Conservation (phyloP, 1,140 invertebrate genomes). For the Geopemphigus sp. region DNA sequence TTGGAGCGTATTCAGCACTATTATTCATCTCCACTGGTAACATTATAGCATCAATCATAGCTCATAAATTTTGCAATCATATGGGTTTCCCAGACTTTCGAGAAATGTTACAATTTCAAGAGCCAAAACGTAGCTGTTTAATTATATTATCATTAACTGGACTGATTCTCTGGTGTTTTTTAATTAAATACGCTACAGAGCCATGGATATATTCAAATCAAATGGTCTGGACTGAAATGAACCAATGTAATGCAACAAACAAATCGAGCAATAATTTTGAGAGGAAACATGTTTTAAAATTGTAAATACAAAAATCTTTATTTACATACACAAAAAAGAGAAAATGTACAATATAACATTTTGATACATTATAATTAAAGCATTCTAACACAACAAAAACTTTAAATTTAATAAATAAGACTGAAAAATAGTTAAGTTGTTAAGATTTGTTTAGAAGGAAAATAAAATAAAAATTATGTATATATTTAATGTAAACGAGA, state of each 20-base stretch:
- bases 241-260: conserved; percentile 31
- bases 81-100: conserved; percentile 91
- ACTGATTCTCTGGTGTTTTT: conserved; percentile 71
- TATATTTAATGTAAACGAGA: neutral
- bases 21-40: conserved; percentile 83
- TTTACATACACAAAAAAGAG: conserved; percentile 27
- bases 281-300: neutral
- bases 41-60: conserved; percentile 80
- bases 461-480: neutral
- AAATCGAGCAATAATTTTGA: conserved; percentile 13
- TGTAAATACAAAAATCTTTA: conserved; percentile 27
- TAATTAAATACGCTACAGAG: conserved; percentile 75
- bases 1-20: conserved; percentile 90
- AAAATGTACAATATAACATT: conserved; percentile 10
- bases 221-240: conserved; percentile 59
- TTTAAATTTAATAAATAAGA: conserved; percentile 5
- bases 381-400: neutral
- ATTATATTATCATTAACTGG: conserved; percentile 74
- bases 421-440: conserved; percentile 4
- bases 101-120: conserved; percentile 70
- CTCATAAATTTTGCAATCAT: conserved; percentile 92
- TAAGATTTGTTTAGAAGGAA: neutral
- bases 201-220: conserved; percentile 74
- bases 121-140: conserved; percentile 63
- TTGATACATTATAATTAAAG: neutral